phyloP scores from a whole-genome alignment of 2,888 invertebrate genomes.

The Drosophila paranaensis region DNA sequence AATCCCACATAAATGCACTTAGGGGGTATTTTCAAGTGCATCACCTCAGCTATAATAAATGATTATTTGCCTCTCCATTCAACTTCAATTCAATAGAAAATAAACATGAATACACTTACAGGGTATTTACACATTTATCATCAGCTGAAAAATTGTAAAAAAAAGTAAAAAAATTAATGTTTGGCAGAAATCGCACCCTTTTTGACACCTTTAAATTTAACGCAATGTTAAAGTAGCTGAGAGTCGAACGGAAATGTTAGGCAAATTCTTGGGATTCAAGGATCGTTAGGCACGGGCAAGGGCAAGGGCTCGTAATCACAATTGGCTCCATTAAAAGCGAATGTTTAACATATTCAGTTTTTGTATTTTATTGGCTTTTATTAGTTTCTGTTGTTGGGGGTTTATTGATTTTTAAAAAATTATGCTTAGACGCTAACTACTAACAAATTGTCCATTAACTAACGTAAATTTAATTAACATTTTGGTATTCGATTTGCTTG shows the following conservation, averaged over 20 bases:
- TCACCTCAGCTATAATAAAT: not conserved
- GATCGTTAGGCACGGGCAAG: slow-evolving; percentile 27
- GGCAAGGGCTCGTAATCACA: too few relatives aligned
- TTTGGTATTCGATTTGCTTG: slow-evolving; percentile 27
- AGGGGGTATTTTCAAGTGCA: not conserved
- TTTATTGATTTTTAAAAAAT: slow-evolving; percentile 78
- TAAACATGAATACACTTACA: not conserved
- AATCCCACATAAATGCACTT: not conserved
- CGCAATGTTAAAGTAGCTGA: slow-evolving; percentile 31
- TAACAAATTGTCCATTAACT: slow-evolving; percentile 80
- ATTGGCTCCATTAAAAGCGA: not conserved
- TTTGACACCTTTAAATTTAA: slow-evolving; percentile 36
- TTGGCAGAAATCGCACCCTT: slow-evolving; percentile 1
- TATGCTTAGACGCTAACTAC: slow-evolving; percentile 76
- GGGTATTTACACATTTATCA: slow-evolving; percentile 11
- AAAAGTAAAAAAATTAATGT: not conserved
- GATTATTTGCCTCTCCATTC: not conserved
- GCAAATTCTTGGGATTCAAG: slow-evolving; percentile 13
- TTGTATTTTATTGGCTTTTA: slow-evolving; percentile 14
- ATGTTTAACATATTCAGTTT: slow-evolving; percentile 13
- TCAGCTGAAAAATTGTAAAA: not conserved
- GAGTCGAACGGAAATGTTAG: slow-evolving; percentile 5
- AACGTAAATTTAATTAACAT: slow-evolving; percentile 77
- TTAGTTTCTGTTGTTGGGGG: slow-evolving; percentile 27
- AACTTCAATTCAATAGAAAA: not conserved